A percentile compares a stretch with the other conserved stretches of the same genome.
Evolutionary conservation across 2,113 vertebrate species (phyloP).

Genomic region (Odontesthes bonariensis): DNA sequence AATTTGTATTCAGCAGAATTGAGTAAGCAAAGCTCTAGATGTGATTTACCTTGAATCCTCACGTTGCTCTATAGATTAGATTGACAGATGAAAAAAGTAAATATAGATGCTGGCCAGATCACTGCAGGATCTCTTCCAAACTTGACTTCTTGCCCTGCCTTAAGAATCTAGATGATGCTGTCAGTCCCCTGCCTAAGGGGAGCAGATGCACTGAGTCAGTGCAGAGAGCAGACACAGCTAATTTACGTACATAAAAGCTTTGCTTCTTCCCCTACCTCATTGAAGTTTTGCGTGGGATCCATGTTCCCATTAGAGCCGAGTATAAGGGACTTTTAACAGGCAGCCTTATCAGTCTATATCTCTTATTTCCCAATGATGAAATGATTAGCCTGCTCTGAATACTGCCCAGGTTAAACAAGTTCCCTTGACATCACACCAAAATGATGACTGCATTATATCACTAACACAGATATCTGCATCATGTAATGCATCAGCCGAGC

Average conservation of each 20-base stretch:
- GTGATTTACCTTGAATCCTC: constrained; percentile 31
- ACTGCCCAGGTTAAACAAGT: constrained; percentile 18
- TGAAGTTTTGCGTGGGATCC: constrained; percentile 44
- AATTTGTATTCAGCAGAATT: constrained; percentile 31
- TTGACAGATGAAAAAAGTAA: constrained; percentile 39
- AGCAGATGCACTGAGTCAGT: constrained; percentile 50
- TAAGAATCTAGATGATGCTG: constrained; percentile 50
- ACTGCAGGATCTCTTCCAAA: constrained; percentile 31
- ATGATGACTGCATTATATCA: constrained; percentile 46
- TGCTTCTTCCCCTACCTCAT: constrained; percentile 35
- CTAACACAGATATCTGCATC: constrained; percentile 49
- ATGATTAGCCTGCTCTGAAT: constrained; percentile 49
- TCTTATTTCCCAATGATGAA: constrained; percentile 54
- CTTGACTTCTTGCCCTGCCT: constrained; percentile 44
- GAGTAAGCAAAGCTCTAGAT: constrained; percentile 27
- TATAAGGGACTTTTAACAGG: constrained; percentile 35
- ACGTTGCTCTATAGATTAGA: constrained; percentile 17
- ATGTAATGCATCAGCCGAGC: constrained; percentile 35
- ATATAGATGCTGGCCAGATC: constrained; percentile 41
- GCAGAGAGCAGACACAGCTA: constrained; percentile 52
- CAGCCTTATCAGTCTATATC: constrained; percentile 43
- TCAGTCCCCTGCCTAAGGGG: constrained; percentile 46
- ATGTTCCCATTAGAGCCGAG: constrained; percentile 36
- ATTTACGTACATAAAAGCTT: constrained; percentile 70
- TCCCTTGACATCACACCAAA: neutral